These are phyloP conservation scores for Chouioia cunea DNA, from an alignment of 2,888 invertebrate genomes.

Conservation along the genomic window DNA sequence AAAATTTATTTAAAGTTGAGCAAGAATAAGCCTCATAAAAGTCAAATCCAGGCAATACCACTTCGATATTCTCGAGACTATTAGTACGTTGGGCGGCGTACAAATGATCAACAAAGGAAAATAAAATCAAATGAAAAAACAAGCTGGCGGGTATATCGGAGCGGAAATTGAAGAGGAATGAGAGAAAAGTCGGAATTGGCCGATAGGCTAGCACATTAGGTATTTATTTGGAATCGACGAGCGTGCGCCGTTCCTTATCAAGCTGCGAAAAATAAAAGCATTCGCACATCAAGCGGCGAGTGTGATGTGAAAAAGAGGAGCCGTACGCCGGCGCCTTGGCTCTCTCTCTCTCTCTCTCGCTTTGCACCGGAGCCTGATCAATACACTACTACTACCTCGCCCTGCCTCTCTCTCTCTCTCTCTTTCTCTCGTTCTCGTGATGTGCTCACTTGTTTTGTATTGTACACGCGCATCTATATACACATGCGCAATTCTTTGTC, in stretches of 20 bases:
- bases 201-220: conserved; percentile 33
- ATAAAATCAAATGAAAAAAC: not conserved
- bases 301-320: not conserved
- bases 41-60: too few relatives aligned
- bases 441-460: not conserved
- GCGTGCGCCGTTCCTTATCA: conserved; percentile 5
- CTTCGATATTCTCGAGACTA: too few relatives aligned
- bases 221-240: conserved; percentile 26
- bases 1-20: too few relatives aligned
- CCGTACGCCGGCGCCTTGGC: not conserved
- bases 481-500: too few relatives aligned
- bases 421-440: conserved; percentile 5
- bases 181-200: conserved; percentile 3
- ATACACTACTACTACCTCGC: not conserved
- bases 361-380: not conserved
- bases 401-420: not conserved
- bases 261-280: not conserved
- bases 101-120: not conserved
- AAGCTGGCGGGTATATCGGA: too few relatives aligned
- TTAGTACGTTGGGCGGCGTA: too few relatives aligned
- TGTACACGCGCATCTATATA: too few relatives aligned
- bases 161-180: conserved; percentile 8
- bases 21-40: too few relatives aligned
- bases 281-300: not conserved
- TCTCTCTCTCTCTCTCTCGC: conserved; percentile 2